Evolutionary conservation across 1,140 invertebrate species (phyloP), one percentile per base, ranked within the genome.

Genomic region (Galleria mellonella): DNA sequence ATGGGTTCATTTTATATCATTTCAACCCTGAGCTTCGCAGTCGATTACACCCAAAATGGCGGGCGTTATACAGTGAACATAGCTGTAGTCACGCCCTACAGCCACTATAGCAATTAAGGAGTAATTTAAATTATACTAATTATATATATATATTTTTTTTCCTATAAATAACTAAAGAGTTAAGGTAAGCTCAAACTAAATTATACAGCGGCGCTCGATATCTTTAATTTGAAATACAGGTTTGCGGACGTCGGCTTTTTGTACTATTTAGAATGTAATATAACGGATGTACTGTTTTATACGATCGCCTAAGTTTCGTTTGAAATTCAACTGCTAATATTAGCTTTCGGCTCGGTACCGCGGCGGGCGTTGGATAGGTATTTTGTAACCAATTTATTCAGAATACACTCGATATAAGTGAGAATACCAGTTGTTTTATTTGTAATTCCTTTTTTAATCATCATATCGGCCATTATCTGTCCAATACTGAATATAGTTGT

Each of bases 41-140:
- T 54, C 57, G 43, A 58, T 46, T 57, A 51, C 43, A 62, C 27
- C 28, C 32, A 39, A 33, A 28, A 23, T 23, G 33, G 14, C 29
- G 32, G 39, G 29, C 23, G 33, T 44, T 47, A 31, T 37, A 17
- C 51, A 45, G 51, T 45, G 15, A 17, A 36, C 35, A 43, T n/a
- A n/a, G n/a, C 44, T 39, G 48, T 53, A 53, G 54, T 61, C 58
- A 23, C 37, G 29, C 41, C 36, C 38, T 46, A 50, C 58, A 44
- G 53, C 49, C 39, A 51, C 51, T 73, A 63, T 66, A 75, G 72
- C 63, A 47, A 58, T 63, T 81, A 74, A 72, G 72, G 71, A 59
- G 77, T 83, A 84, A 84, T 82, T 84, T 82, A 84, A 82, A 82
- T 84, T 82, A 81, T 81, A 84, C 72, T 83, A 79, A 78, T 82